A percentile compares a stretch with the other conserved stretches of the same genome.
phyloP scores from a whole-genome alignment of 1,140 invertebrate genomes.

The Drosophila bipectinata region DNA sequence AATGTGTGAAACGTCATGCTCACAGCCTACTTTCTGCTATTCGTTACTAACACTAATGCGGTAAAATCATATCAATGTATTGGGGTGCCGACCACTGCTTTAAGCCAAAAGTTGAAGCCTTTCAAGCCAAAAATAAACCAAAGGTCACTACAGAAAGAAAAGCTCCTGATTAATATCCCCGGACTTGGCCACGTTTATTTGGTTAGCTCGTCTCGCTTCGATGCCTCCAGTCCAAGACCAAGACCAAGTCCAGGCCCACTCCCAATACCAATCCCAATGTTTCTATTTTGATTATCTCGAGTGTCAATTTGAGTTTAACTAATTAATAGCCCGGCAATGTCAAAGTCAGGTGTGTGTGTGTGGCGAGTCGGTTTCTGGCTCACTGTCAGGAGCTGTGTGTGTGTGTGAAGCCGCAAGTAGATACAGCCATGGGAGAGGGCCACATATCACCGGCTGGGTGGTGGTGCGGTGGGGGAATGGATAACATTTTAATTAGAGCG shows the following conservation, averaged over 20 bases:
- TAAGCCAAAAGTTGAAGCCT: neutral
- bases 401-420: slow-evolving; percentile 31
- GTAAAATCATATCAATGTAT: too few relatives aligned
- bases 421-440: slow-evolving; percentile 19
- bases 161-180: slow-evolving; percentile 27
- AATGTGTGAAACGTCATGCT: too few relatives aligned
- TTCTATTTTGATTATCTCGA: slow-evolving; percentile 75
- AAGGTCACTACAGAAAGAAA: slow-evolving; percentile 39
- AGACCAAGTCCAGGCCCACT: too few relatives aligned
- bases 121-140: slow-evolving; percentile 11
- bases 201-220: slow-evolving; percentile 14
- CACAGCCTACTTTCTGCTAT: too few relatives aligned
- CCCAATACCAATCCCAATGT: slow-evolving; percentile 26
- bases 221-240: neutral
- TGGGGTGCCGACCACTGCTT: too few relatives aligned
- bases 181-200: slow-evolving; percentile 11
- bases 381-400: neutral
- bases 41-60: too few relatives aligned
- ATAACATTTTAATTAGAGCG: slow-evolving; percentile 76
- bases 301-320: slow-evolving; percentile 79
- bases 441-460: slow-evolving; percentile 25
- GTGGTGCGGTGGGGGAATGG: slow-evolving; percentile 18
- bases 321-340: slow-evolving; percentile 72
- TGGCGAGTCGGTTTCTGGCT: too few relatives aligned
- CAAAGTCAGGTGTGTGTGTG: slow-evolving; percentile 38